Percentiles rank a stretch among this genome's conserved stretches.
Evolutionary conservation across 2,113 vertebrate species (phyloP).

Genomic region (Cryptotis parvus): DNA sequence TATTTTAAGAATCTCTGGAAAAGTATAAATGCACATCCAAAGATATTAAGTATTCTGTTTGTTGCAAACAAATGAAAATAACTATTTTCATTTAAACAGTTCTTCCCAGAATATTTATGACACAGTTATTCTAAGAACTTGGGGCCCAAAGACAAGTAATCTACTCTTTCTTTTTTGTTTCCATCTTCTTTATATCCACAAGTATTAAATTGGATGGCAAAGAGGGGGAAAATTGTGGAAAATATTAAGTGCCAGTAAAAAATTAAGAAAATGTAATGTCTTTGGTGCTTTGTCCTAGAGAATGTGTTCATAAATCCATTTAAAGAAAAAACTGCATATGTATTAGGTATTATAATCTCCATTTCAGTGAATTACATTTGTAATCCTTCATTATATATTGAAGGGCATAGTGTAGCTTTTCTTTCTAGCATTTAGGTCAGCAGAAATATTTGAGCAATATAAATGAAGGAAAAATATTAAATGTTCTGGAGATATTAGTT

Average conservation of each 20-base stretch:
- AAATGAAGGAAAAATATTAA: conserved; percentile 52
- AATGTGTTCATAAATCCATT: conserved; percentile 68
- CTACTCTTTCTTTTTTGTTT: neutral
- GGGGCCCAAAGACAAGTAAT: neutral
- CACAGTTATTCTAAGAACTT: neutral
- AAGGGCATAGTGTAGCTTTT: conserved; percentile 55
- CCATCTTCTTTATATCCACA: neutral
- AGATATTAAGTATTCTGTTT: neutral
- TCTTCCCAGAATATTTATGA: neutral
- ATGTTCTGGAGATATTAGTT: conserved; percentile 23
- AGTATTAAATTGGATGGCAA: conserved; percentile 33
- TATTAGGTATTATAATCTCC: conserved; percentile 71
- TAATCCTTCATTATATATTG: conserved; percentile 77
- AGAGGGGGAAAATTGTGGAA: neutral
- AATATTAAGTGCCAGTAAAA: conserved; percentile 44
- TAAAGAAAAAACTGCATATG: conserved; percentile 70
- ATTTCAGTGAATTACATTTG: conserved; percentile 72
- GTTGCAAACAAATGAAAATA: conserved; percentile 19
- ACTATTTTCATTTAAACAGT: neutral
- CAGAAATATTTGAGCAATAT: conserved; percentile 46
- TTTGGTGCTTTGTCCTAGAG: conserved; percentile 56
- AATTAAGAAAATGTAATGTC: conserved; percentile 56
- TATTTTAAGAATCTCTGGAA: neutral
- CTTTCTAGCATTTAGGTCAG: conserved; percentile 58
- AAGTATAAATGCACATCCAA: neutral